A percentile compares a stretch with the other conserved stretches of the same genome.
These are phyloP conservation scores for Notiomystis cincta DNA, from an alignment of 2,113 vertebrate genomes.

Conservation along the genomic window DNA sequence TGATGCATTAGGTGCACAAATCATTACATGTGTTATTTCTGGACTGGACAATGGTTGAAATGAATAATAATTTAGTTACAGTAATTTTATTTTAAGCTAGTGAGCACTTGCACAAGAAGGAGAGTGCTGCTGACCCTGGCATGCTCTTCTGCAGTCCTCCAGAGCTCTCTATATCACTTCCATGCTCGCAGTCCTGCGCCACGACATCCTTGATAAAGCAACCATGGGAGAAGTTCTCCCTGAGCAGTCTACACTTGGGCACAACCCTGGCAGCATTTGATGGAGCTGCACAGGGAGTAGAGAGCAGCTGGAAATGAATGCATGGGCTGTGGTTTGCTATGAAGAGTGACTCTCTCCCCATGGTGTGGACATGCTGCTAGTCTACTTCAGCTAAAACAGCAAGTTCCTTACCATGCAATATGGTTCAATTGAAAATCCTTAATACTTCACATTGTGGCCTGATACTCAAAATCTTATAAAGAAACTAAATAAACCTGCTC, in stretches of 20 bases:
- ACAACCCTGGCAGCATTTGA: neutral
- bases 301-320: neutral
- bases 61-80: slow-evolving; percentile 32
- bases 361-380: neutral
- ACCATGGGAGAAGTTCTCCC: neutral
- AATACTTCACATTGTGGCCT: neutral
- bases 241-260: neutral
- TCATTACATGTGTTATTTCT: slow-evolving; percentile 43
- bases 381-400: neutral
- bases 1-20: slow-evolving; percentile 16
- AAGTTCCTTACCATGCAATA: neutral
- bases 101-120: neutral
- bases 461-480: neutral
- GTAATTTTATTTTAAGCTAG: slow-evolving; percentile 42
- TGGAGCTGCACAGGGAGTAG: neutral
- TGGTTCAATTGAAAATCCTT: neutral
- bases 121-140: neutral
- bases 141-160: neutral
- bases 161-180: neutral
- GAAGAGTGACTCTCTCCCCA: neutral
- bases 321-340: neutral
- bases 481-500: neutral
- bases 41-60: slow-evolving; percentile 13
- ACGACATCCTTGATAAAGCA: rapidly evolving
- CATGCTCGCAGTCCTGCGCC: rapidly evolving